Evolutionary conservation across 2,888 invertebrate species (phyloP).

Genomic region (Cecidostiba fungosa): DNA sequence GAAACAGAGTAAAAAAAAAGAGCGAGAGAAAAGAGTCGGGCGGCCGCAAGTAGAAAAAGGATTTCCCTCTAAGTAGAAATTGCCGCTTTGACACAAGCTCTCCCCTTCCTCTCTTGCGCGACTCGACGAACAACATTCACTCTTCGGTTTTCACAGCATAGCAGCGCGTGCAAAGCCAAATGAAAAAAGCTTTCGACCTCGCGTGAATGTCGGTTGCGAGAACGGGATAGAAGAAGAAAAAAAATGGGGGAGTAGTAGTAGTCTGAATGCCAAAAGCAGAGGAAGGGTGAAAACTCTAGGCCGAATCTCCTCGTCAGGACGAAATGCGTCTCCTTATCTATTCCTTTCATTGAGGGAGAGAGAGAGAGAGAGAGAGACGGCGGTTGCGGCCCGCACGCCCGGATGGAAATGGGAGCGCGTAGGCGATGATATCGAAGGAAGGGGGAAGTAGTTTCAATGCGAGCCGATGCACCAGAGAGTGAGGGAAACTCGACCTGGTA

Average conservation of each 20-base stretch:
- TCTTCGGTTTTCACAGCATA: conserved; percentile 43
- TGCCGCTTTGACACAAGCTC: conserved; percentile 53
- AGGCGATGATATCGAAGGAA: conserved; percentile 45
- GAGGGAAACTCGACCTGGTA: conserved; percentile 56
- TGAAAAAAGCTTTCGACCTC: conserved; percentile 54
- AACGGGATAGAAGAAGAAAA: background rate
- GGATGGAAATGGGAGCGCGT: conserved; percentile 56
- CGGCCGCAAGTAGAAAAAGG: conserved; percentile 25
- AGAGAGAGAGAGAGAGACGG: background rate
- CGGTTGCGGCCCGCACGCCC: background rate
- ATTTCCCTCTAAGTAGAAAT: conserved; percentile 55
- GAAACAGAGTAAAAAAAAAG: conserved; percentile 5
- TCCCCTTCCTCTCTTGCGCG: background rate
- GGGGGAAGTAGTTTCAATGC: conserved; percentile 26
- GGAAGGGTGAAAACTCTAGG: background rate
- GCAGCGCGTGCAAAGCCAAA: conserved; percentile 33
- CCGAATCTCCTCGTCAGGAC: conserved; percentile 44
- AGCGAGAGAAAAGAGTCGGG: background rate
- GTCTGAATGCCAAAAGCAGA: conserved; percentile 31
- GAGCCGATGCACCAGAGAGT: background rate
- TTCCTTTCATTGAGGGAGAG: conserved; percentile 49
- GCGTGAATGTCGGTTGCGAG: conserved; percentile 19
- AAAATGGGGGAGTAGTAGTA: background rate
- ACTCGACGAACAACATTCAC: conserved; percentile 31
- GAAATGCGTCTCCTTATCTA: conserved; percentile 60